A percentile compares a stretch with the other conserved stretches of the same genome.
Conservation (phyloP, 92 coral and sea anemone genomes). For the Parazoanthus atlanticus region DNA sequence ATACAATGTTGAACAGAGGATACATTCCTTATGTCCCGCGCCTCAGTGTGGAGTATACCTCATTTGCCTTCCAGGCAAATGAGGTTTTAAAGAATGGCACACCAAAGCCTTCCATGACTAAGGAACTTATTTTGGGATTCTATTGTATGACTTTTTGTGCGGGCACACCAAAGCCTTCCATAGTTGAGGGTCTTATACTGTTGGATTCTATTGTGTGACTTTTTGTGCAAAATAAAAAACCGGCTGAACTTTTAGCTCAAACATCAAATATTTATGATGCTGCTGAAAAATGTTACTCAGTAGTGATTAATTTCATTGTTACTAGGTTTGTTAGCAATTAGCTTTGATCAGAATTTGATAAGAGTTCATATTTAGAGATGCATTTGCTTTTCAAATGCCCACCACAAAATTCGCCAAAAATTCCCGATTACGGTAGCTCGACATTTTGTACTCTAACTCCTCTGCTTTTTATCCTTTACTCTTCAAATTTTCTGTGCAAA, state of each 20-base stretch:
- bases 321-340: constrained; percentile 11
- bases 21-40: constrained; percentile 25
- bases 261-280: constrained; percentile 18
- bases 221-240: not conserved
- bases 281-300: not conserved
- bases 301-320: constrained; percentile 11
- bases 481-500: constrained; percentile 40
- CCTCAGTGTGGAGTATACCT: constrained; percentile 33
- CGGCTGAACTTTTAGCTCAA: constrained; percentile 22
- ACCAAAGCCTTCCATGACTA: constrained; percentile 25
- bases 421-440: constrained; percentile 10
- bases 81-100: constrained; percentile 24
- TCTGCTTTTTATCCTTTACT: constrained; percentile 26
- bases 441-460: constrained; percentile 40
- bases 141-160: not conserved
- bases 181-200: not conserved
- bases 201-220: not conserved
- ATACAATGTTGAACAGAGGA: constrained; percentile 26
- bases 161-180: constrained; percentile 35
- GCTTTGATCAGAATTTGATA: constrained; percentile 23
- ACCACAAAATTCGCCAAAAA: constrained; percentile 3
- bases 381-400: constrained; percentile 21
- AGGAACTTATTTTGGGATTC: not conserved
- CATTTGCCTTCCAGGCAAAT: constrained; percentile 26
- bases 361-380: constrained; percentile 31